phyloP scores from a whole-genome alignment of 2,113 vertebrate genomes.

The Pterocles burchelli region DNA sequence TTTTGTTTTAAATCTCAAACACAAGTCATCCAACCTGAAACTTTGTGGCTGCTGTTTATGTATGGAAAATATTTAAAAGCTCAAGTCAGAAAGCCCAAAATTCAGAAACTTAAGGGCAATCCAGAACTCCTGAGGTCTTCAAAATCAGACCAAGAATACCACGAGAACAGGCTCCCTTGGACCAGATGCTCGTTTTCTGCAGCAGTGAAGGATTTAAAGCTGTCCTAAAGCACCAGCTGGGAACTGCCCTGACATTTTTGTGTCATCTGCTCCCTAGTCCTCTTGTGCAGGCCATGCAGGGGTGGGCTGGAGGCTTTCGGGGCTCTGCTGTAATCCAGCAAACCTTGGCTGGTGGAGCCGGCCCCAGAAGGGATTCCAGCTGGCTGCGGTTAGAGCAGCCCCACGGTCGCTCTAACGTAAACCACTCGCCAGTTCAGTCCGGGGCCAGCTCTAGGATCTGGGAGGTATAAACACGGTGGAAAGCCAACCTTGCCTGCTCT shows the following conservation, averaged over 20 bases:
- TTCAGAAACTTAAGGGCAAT: slow-evolving; percentile 19
- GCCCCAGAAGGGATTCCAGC: slow-evolving; percentile 49
- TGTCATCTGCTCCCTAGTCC: slow-evolving; percentile 7
- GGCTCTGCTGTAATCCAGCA: slow-evolving; percentile 16
- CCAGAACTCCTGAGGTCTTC: slow-evolving; percentile 36
- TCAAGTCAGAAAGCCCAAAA: slow-evolving; percentile 21
- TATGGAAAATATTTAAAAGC: slow-evolving; percentile 39
- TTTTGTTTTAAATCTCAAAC: not conserved
- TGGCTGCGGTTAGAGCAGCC: slow-evolving; percentile 60
- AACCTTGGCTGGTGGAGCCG: slow-evolving; percentile 45
- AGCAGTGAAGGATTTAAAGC: slow-evolving; percentile 22
- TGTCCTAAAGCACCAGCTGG: slow-evolving; percentile 6
- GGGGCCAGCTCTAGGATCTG: slow-evolving; percentile 34
- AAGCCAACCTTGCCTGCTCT: not conserved
- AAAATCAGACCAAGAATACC: slow-evolving; percentile 38
- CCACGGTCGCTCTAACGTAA: slow-evolving; percentile 52
- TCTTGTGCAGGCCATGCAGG: not conserved
- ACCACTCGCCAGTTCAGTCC: slow-evolving; percentile 49
- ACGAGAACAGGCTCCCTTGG: not conserved
- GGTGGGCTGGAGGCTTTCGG: slow-evolving; percentile 1
- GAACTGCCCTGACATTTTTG: not conserved
- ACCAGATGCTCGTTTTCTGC: slow-evolving; percentile 4
- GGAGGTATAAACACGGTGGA: not conserved
- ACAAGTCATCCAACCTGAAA: slow-evolving; percentile 31
- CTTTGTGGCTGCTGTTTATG: slow-evolving; percentile 13